A percentile compares a stretch with the other conserved stretches of the same genome.
These are phyloP conservation scores for Hyalella azteca DNA, from an alignment of 2,888 invertebrate species.

Conservation along the genomic window DNA sequence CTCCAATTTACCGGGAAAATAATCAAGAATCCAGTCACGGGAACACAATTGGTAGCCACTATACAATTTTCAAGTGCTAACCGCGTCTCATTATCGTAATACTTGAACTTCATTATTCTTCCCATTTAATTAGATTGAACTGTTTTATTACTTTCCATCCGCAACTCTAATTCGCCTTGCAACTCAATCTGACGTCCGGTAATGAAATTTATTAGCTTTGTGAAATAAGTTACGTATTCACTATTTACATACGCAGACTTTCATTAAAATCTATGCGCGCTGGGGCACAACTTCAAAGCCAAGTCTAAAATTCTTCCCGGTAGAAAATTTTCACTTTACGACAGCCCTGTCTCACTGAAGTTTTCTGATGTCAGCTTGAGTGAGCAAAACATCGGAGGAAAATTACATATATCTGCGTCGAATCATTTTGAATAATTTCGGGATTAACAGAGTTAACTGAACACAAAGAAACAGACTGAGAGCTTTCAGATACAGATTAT, in stretches of 20 bases:
- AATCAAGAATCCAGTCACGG: too few species aligned
- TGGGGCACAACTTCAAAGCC: slow-evolving; percentile 26
- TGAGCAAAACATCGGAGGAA: slow-evolving; percentile 8
- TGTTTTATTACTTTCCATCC: too few species aligned
- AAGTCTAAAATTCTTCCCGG: slow-evolving; percentile 8
- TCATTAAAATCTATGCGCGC: slow-evolving; percentile 20
- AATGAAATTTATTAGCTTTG: not conserved
- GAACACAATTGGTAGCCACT: too few species aligned
- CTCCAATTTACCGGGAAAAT: too few species aligned
- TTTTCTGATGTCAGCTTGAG: slow-evolving; percentile 21
- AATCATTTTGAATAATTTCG: slow-evolving; percentile 17
- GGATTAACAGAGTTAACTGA: not conserved
- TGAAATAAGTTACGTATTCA: not conserved
- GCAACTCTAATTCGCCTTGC: too few species aligned
- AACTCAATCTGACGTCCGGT: too few species aligned
- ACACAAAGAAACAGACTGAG: not conserved
- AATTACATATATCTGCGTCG: slow-evolving; percentile 16
- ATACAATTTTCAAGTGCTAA: too few species aligned
- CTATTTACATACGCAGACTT: not conserved
- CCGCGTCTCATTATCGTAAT: too few species aligned
- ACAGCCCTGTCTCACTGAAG: slow-evolving; percentile 19
- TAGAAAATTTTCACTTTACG: slow-evolving; percentile 16
- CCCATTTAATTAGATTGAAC: too few species aligned
- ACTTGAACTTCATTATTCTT: too few species aligned
- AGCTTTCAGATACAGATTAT: not conserved